A percentile compares a stretch with the other conserved stretches of the same genome.
Conservation (phyloP, 2,113 vertebrate species). For the Phaethon lepturus region DNA sequence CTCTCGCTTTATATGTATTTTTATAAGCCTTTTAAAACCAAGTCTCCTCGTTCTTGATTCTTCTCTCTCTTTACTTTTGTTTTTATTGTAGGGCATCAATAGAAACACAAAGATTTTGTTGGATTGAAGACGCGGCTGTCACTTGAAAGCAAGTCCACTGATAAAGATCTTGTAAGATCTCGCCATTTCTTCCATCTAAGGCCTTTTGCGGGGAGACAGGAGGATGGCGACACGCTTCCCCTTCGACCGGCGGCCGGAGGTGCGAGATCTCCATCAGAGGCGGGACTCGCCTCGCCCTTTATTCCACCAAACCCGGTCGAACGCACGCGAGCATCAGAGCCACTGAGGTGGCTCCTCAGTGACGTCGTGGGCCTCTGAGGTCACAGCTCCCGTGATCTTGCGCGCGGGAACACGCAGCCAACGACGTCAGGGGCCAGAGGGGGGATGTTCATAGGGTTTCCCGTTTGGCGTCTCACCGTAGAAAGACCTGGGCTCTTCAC, state of each 20-base stretch:
- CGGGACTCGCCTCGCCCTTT: neutral
- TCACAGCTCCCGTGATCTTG: neutral
- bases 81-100: conserved; percentile 66
- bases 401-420: fast-evolving
- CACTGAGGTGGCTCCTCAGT: neutral
- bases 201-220: neutral
- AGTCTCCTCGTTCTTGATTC: conserved; percentile 52
- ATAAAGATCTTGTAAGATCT: neutral
- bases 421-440: neutral
- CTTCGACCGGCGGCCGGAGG: neutral
- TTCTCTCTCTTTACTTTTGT: conserved; percentile 64
- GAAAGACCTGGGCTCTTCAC: neutral
- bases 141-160: conserved; percentile 27
- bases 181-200: neutral
- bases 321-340: fast-evolving
- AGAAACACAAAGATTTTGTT: conserved; percentile 46
- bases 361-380: neutral
- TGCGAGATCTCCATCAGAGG: neutral
- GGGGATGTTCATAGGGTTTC: neutral
- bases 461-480: fast-evolving
- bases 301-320: neutral
- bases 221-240: neutral
- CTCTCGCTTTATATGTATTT: conserved; percentile 57
- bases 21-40: conserved; percentile 70
- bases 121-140: conserved; percentile 39